Base-by-base conservation (phyloP, 2,888 invertebrate genomes). In the Taenaris catops region DNA sequence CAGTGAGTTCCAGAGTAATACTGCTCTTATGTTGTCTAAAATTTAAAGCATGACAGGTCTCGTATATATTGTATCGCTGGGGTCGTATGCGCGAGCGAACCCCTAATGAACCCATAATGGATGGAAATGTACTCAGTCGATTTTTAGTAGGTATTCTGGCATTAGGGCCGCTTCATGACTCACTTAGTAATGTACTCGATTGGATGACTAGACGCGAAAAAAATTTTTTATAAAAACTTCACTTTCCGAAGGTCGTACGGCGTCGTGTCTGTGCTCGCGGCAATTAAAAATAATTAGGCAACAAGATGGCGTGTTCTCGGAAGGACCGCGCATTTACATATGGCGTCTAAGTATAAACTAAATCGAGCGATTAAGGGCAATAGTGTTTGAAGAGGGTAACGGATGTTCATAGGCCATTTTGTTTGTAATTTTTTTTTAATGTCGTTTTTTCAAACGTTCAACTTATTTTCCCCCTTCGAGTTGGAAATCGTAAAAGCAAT, bases 241-340 rank as follows among this genome's bases (percentile, higher is more conserved):
- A 69, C 72, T 72, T 75, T 69, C 70, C 70, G 79, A 80, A 81
- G 83, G 81, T 76, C 79, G 72, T 66, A 64, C 58, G n/a, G 61
- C 60, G 60, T 56, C 65, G 59, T 61, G 68, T 63, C 63, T 62
- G 67, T 70, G 74, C 66, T 21, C 29, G 78, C 72, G 78, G 83
- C 84, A 86, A 86, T 86, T 86, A 86, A 86, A 86, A 86, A 86
- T 86, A 84, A 86, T 86, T 84, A 83, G 84, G 80, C 80, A 72
- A 57, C 69, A 71, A 74, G 71, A 73, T 69, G 75, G 68, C 66
- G 66, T 59, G 62, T 86, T 86, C 84, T 81, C 63, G 70, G 84
- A 86, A 86, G 84, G 84, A 75, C 70, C 62, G 57, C 67, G 68
- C 66, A 83, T 84, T 83, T 83, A 84, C 84, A 84, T 83, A 80